These are phyloP conservation scores for Tyrannus savana DNA, from an alignment of 2,113 vertebrate species.

Conservation along the genomic window DNA sequence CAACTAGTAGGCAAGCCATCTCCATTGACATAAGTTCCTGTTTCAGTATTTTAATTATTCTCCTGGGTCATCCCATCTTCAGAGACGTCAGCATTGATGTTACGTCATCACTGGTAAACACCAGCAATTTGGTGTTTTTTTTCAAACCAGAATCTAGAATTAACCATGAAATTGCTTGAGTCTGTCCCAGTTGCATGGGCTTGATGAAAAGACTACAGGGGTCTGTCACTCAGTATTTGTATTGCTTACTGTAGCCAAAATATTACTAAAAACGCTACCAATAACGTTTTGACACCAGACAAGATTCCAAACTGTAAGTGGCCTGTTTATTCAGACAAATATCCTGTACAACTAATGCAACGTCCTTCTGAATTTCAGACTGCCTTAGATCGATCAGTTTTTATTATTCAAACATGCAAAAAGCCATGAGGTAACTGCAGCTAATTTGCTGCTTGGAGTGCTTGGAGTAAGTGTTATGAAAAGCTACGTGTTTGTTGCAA, in stretches of 20 bases:
- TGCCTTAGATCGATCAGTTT: neutral
- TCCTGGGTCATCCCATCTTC: neutral
- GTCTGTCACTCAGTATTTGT: neutral
- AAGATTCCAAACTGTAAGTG: neutral
- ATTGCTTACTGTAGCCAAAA: neutral
- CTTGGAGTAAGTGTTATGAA: neutral
- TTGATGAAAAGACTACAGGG: neutral
- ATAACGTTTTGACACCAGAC: neutral
- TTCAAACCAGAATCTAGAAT: neutral
- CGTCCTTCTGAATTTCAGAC: neutral
- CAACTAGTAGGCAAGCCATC: neutral
- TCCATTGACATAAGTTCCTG: neutral
- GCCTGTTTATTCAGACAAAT: neutral
- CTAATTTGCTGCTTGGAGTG: neutral
- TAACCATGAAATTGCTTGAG: neutral
- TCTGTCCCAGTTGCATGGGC: neutral
- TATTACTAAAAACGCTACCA: neutral
- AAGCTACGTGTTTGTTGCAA: neutral
- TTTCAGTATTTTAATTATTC: slow-evolving; percentile 10
- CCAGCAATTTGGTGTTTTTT: neutral
- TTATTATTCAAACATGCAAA: neutral
- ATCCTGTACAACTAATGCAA: neutral
- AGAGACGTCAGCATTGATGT: neutral
- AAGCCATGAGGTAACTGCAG: neutral
- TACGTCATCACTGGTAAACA: neutral